Base-by-base conservation (phyloP, 2,797 vertebrate genomes). In the Silurus lanzhouensis region DNA sequence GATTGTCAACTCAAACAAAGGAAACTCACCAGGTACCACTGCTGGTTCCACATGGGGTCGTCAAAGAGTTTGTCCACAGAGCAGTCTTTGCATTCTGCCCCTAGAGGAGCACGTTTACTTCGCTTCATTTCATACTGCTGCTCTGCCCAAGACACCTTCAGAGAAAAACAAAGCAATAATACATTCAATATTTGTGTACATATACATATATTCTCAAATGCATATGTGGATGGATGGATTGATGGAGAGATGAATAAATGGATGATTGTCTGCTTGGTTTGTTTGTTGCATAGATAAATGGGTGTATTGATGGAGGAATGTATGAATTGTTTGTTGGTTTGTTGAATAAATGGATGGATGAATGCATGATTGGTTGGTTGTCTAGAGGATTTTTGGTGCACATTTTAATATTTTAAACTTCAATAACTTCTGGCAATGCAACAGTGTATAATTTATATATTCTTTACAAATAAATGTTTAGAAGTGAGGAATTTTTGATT, bases 1-100 rank as follows among this genome's bases (percentile, higher is more conserved):
- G 77, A 63, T 44, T 79, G 31, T 76, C 48, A 58, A 82, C 5
- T 60, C 1, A 74, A 61, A 20, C 67, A 19, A 8, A 17, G 5
- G 57, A 82, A 79, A 92, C 97, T 96, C 94, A 99, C 98, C 96
- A 99, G 92, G 89, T 99, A 99, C 98, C 98, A 99, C 93, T 99
- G 98, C 89, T 97, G 96, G 90, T 96, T 97, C 98, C 98, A 99
- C 98, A 99, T 98, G 1, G 98, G 98, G 82, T 99, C 98, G 9
- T 97, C 96, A 88, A 99, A 99, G 88, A 98, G 95, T 87, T 97
- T 96, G 87, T 96, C 94, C 83, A 95, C 97, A 0, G 95, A 89
- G 79, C 95, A 96, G 79, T 95, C 94, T 81, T 86, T 90, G 85
- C 95, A 97, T 63, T 93, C 93, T 6, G 17, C 27, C 86, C 90